Evolutionary conservation across 2,113 vertebrate genomes (phyloP).

Genomic region (Ancistrus triradiatus): DNA sequence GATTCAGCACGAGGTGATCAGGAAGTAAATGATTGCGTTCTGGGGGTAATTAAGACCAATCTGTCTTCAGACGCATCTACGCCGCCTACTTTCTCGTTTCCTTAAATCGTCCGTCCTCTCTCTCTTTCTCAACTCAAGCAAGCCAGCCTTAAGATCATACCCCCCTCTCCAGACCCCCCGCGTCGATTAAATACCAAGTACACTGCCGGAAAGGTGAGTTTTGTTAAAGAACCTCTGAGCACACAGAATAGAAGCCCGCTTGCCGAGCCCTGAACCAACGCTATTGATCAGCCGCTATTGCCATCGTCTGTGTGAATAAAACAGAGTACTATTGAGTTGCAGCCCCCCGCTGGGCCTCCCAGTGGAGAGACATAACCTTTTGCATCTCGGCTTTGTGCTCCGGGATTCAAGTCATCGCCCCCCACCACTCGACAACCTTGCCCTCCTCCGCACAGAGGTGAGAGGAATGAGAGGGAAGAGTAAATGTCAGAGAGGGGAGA

Average conservation of each 20-base stretch:
- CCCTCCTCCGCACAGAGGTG: conserved; percentile 24
- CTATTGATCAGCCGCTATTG: conserved; percentile 69
- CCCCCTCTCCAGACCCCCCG: no score
- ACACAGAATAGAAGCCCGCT: conserved; percentile 60
- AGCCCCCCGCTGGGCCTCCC: conserved; percentile 59
- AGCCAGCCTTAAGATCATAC: conserved; percentile 49
- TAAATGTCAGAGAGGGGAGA: conserved; percentile 57
- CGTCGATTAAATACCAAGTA: conserved; percentile 59
- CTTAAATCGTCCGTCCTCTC: conserved; percentile 46
- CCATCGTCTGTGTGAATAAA: conserved; percentile 67
- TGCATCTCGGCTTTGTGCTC: conserved; percentile 43
- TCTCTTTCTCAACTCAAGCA: conserved; percentile 54
- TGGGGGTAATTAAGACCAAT: conserved; percentile 46
- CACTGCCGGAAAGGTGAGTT: conserved; percentile 64
- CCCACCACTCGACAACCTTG: conserved; percentile 50
- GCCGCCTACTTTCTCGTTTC: conserved; percentile 47
- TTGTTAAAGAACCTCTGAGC: conserved; percentile 61
- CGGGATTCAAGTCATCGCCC: conserved; percentile 46
- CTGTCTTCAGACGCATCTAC: conserved; percentile 38
- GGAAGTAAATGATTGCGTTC: conserved; percentile 51
- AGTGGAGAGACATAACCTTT: conserved; percentile 65
- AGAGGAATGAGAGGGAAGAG: background rate
- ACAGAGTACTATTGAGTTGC: conserved; percentile 57
- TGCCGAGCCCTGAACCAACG: conserved; percentile 57
- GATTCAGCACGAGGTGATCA: conserved; percentile 39